Conservation (phyloP, 2,113 vertebrate genomes). For the Pionites leucogaster region DNA sequence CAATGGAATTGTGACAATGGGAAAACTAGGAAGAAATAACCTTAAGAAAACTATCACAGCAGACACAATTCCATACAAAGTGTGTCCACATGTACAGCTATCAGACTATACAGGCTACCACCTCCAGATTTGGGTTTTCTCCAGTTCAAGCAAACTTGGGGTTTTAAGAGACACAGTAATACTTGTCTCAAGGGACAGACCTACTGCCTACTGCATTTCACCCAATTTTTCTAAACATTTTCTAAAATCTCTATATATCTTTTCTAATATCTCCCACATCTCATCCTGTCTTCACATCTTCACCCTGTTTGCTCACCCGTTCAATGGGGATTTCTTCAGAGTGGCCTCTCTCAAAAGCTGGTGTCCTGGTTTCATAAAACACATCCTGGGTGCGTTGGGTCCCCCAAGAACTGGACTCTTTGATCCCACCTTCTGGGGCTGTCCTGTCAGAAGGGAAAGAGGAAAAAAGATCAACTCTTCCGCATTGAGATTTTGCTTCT, state of each 20-base stretch:
- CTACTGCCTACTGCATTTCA: not conserved
- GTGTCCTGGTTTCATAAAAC: conserved; percentile 72
- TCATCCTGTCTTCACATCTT: not conserved
- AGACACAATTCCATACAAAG: not conserved
- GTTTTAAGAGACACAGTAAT: not conserved
- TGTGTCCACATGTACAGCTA: fast-evolving
- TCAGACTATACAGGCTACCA: not conserved
- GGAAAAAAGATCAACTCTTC: not conserved
- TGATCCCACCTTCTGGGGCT: conserved; percentile 78
- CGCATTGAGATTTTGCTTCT: not conserved
- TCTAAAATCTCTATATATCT: not conserved
- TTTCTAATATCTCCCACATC: not conserved
- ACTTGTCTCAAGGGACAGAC: not conserved
- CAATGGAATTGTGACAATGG: not conserved
- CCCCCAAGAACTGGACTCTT: conserved; percentile 85
- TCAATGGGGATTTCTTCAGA: conserved; percentile 82
- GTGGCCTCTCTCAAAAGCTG: conserved; percentile 78
- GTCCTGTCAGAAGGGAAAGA: conserved; percentile 61
- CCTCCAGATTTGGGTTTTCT: not conserved
- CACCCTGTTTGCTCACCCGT: conserved; percentile 31
- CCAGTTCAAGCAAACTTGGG: not conserved
- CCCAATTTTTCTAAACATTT: not conserved
- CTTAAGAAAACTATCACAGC: not conserved
- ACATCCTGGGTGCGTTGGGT: conserved; percentile 81
- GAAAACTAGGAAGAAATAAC: not conserved